phyloP scores from a whole-genome alignment of 1,140 invertebrate species.

The Dendrolimus punctatus region DNA sequence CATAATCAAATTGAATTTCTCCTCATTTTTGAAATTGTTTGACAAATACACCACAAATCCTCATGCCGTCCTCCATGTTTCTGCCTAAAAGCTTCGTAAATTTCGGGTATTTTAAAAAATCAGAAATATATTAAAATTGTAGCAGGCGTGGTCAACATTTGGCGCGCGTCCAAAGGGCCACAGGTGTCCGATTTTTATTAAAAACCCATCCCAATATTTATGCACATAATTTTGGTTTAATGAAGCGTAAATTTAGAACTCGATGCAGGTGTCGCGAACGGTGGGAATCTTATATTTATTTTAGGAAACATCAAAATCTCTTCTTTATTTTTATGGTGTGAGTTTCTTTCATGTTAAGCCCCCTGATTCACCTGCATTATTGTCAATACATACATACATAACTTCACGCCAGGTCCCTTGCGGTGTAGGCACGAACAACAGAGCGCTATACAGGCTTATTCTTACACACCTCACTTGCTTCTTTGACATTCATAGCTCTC shows the following conservation, averaged over 20 bases:
- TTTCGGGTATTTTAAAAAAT: background rate
- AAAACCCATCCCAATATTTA: conserved; percentile 1
- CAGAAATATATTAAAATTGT: conserved; percentile 2
- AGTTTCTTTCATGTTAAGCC: too few relatives aligned
- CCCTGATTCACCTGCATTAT: too few relatives aligned
- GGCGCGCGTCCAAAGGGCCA: conserved; percentile 2
- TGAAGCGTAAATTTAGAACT: background rate
- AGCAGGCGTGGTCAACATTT: background rate
- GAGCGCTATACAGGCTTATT: too few relatives aligned
- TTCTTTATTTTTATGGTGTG: too few relatives aligned
- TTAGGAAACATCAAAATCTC: too few relatives aligned
- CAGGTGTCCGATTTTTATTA: conserved; percentile 2
- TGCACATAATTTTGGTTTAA: conserved; percentile 2
- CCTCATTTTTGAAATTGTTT: too few relatives aligned
- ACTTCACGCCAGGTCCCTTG: background rate
- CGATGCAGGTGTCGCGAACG: background rate
- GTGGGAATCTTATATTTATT: too few relatives aligned
- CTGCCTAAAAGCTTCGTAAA: too few relatives aligned
- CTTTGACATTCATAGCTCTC: background rate
- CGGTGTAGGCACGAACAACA: background rate
- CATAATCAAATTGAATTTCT: too few relatives aligned
- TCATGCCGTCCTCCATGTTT: too few relatives aligned
- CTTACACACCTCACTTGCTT: background rate
- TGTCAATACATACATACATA: background rate
- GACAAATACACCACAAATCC: too few relatives aligned